A percentile compares a stretch with the other conserved stretches of the same genome.
phyloP scores from a whole-genome alignment of 2,113 vertebrate genomes.

The Scomber colias region DNA sequence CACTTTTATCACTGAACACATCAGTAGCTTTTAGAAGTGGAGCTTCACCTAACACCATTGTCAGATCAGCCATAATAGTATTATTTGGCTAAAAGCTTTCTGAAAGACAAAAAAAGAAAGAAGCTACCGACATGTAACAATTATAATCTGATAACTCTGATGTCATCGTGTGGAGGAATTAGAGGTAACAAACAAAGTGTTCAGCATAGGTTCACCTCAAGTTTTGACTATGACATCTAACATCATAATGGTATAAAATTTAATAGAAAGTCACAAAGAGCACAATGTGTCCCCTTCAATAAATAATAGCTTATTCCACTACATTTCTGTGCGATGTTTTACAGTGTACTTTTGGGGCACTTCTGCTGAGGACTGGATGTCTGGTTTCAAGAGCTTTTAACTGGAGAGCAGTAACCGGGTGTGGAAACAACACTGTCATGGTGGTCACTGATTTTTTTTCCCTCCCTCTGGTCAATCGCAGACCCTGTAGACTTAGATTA shows the following conservation, averaged over 20 bases:
- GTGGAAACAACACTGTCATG: constrained; percentile 28
- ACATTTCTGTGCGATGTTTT: constrained; percentile 20
- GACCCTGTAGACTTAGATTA: constrained; percentile 35
- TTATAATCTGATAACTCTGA: neutral
- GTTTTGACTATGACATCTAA: neutral
- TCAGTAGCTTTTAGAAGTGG: neutral
- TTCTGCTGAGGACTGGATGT: constrained; percentile 8
- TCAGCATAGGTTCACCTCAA: neutral
- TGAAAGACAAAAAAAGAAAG: no score
- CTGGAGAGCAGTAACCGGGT: constrained; percentile 26
- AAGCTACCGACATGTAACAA: neutral
- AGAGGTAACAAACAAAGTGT: no score
- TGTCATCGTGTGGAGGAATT: neutral
- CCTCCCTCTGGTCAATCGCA: constrained; percentile 2
- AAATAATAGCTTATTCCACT: neutral
- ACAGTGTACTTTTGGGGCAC: constrained; percentile 11
- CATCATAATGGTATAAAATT: no score
- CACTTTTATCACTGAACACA: neutral
- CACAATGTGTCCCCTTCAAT: neutral
- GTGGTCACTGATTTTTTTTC: constrained; percentile 28
- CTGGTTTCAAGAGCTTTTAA: constrained; percentile 18
- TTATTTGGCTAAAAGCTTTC: neutral
- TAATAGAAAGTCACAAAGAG: no score
- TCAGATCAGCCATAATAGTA: neutral
- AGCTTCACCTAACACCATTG: neutral